These are phyloP conservation scores for Megalonaias nervosa DNA, from an alignment of 1,140 invertebrate genomes.

Conservation along the genomic window DNA sequence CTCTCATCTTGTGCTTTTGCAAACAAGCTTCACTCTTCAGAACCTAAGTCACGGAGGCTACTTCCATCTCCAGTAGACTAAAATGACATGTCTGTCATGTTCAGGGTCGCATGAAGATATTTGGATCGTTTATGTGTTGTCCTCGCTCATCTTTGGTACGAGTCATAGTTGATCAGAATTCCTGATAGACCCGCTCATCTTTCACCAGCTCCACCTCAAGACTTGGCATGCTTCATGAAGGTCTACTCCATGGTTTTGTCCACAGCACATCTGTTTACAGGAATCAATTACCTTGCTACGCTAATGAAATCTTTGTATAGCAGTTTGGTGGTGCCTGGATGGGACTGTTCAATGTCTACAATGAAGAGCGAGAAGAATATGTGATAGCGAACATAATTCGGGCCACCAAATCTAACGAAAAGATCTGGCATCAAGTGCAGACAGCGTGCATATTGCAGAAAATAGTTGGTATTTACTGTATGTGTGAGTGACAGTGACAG, in stretches of 20 bases:
- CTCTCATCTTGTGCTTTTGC: slow-evolving; percentile 23
- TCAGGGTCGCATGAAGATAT: slow-evolving; percentile 28
- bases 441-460: slow-evolving; percentile 27
- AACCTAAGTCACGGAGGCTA: slow-evolving; percentile 33
- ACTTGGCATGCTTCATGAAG: slow-evolving; percentile 35
- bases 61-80: not conserved
- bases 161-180: slow-evolving; percentile 13
- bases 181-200: slow-evolving; percentile 15
- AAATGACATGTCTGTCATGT: slow-evolving; percentile 22
- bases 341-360: slow-evolving; percentile 39
- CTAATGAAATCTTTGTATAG: slow-evolving; percentile 35
- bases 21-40: slow-evolving; percentile 30
- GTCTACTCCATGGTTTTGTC: slow-evolving; percentile 52
- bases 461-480: slow-evolving; percentile 45
- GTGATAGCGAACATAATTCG: slow-evolving; percentile 41
- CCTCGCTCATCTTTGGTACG: slow-evolving; percentile 35
- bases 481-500: slow-evolving; percentile 27
- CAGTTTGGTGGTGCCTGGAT: slow-evolving; percentile 36
- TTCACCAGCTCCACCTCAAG: not conserved
- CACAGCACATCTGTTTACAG: slow-evolving; percentile 38
- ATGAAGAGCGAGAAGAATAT: slow-evolving; percentile 43
- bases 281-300: slow-evolving; percentile 45
- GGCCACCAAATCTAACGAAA: slow-evolving; percentile 48
- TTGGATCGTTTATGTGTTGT: slow-evolving; percentile 30
- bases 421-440: slow-evolving; percentile 35